Evolutionary conservation across 2,888 invertebrate species (phyloP), one percentile per base, ranked within the genome.

Genomic region (Drosophila nigricruria): DNA sequence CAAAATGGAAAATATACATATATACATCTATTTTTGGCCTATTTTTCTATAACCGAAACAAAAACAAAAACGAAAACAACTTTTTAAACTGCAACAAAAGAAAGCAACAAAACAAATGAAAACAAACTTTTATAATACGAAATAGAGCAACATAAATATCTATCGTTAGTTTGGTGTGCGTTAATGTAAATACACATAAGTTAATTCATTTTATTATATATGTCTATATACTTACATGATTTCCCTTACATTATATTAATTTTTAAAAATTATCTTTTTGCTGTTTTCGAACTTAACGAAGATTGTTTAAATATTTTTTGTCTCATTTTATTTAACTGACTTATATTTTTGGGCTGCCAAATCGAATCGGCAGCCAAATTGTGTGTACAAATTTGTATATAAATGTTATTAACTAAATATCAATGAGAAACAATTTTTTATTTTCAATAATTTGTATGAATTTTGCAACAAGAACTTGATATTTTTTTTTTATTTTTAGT

Each of bases 11-110:
- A 77, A 82, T 70, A 82, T 63, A 87, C 65, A 87, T 73, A 77
- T 78, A 81, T 78, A 81, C 70, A 90, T 88, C 84, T 91, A 91
- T 91, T 91, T 90, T 90, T 90, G 90, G 90, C 90, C 90, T 90
- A 90, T 90, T 91, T 89, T 90, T 89, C 89, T 89, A 90, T 79
- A 83, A 80, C 67, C 71, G 63, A 73, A 68, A 68, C 50, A 53
- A 76, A 69, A 67, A 62, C 56, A 63, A 54, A 30, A 65, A 62
- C 56, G 70, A 56, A 30, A 74, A 65, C 59, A 73, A 79, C 81
- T 81, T 83, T 77, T 83, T 81, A 83, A 78, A 76, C 73, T 66
- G 60, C 70, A 79, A 77, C 36, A 73, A 75, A 73, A 47, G 16
- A 10, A 57, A 38, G 16, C 6, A 47, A 62, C 5, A 42, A 61